phyloP scores from a whole-genome alignment of 2,113 vertebrate species.

The Protobothrops mucrosquamatus region DNA sequence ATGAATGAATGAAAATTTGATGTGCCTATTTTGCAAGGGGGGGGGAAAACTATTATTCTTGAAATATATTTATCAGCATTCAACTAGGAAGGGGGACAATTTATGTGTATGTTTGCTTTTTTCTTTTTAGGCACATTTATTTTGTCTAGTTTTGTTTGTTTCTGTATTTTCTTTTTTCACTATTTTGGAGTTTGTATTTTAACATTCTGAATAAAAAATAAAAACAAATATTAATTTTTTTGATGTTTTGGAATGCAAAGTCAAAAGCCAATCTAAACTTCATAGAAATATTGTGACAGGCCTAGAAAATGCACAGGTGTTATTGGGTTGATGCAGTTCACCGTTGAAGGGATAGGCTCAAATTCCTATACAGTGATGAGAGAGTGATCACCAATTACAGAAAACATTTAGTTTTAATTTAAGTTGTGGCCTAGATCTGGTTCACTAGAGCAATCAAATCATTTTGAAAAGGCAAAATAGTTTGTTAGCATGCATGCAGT shows the following conservation, averaged over 20 bases:
- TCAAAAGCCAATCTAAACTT: neutral
- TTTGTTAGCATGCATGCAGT: neutral
- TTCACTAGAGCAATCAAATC: too few relatives aligned
- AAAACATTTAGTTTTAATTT: too few relatives aligned
- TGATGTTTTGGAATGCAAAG: neutral
- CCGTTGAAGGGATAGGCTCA: neutral
- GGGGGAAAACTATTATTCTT: neutral
- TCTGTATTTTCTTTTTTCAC: neutral
- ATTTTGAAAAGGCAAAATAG: neutral
- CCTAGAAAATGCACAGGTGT: neutral
- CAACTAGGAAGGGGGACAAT: neutral
- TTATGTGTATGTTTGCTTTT: too few relatives aligned
- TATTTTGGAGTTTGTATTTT: neutral
- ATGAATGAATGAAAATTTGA: neutral
- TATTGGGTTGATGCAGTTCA: neutral
- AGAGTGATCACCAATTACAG: too few relatives aligned
- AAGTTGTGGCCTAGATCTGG: too few relatives aligned
- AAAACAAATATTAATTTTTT: too few relatives aligned
- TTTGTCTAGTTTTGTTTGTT: neutral
- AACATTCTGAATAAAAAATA: neutral
- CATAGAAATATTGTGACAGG: neutral
- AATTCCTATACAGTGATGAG: neutral
- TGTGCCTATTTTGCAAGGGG: neutral
- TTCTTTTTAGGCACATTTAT: neutral
- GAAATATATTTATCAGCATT: neutral